Evolutionary conservation across 2,797 vertebrate species (phyloP), one percentile per base, ranked within the genome.

Genomic region (Lacerta agilis): DNA sequence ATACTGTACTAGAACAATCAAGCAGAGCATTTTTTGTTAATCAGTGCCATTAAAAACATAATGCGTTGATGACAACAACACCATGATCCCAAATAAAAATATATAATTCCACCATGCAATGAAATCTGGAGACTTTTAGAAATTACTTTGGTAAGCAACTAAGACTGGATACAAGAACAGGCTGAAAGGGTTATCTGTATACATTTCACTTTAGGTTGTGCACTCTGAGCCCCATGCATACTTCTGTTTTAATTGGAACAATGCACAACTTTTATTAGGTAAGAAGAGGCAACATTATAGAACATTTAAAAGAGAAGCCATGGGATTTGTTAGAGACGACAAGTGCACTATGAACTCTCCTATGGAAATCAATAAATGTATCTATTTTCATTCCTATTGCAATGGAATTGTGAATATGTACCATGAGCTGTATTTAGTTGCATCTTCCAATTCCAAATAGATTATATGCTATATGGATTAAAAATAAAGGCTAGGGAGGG

Each of bases 1-100:
- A 75, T 5, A 71, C 25, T 69, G 67, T 69, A 49, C 23, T 2
- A 73, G 13, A 33, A 90, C 1, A 49, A 23, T 83, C 92, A 90
- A 83, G 36, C 5, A 87, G 2, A 1, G n/a, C 78, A 93, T 75
- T 61, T 49, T 85, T 33, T 82, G 36, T 86, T 79, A 67, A 49
- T 33, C 45, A 17, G 84, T 58, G 29, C 13, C 2, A 11, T 10
- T 10, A 3, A 23, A 61, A 85, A 88, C 87, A 0, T 27, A 1
- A 55, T 76, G 58, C 38, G 72, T 17, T 67, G 78, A 85, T 0
- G 0, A 76, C 0, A 0, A 77, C 41, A n/a, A 73, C 9, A 11
- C 43, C 27, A 71, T 25, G 45, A 83, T 83, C 33, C 33, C 11
- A 17, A 79, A 23, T 2, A 83, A 79, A 29, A 27, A 61, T 79